Base-by-base conservation (phyloP, 2,797 vertebrate genomes). In the Parotocinclus haroldoi region DNA sequence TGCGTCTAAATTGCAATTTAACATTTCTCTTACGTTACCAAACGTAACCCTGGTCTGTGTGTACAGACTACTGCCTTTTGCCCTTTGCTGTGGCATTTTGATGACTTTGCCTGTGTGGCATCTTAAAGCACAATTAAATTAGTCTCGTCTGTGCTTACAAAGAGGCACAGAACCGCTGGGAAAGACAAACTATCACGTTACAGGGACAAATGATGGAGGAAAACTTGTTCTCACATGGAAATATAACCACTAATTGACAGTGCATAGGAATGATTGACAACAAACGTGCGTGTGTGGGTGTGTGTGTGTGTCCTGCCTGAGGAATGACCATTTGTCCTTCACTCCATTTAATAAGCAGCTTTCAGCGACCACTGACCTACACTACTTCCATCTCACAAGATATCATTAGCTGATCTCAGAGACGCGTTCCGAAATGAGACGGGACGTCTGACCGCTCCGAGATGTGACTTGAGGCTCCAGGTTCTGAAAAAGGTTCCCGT, bases 101-200 rank as follows among this genome's bases (percentile, higher is more conserved):
- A 48, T 60, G 13, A 50, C 40, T 56, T 39, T 37, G 16, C 42
- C 67, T 63, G 64, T 58, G 63, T 17, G 40, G 67, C 17, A 7
- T 62, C 40, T 73, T 75, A 42, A 68, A 52, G 66, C 17, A 57
- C 59, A 58, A 12, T 67, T 71, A 70, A 64, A 78, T 70, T 73
- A 67, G 75, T 69, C 42, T 42, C 51, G 58, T 12, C 63, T 60
- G 12, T 50, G 46, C 55, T 67, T 67, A 63, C 45, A 44, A 16
- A 64, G 46, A 66, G 60, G 39, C 38, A 13, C 39, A 66, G 37
- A 66, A 63, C 72, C 69, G 60, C 50, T 50, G 69, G 72, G 63
- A 72, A 75, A 72, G 69, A 59, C 72, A 69, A 63, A 72, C 57
- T 64, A 40, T 58, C 54, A 66, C 54, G 36, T 59, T 62, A 69